These are phyloP conservation scores for Ageneiosus marmoratus DNA, from an alignment of 2,113 vertebrate species.

Conservation along the genomic window DNA sequence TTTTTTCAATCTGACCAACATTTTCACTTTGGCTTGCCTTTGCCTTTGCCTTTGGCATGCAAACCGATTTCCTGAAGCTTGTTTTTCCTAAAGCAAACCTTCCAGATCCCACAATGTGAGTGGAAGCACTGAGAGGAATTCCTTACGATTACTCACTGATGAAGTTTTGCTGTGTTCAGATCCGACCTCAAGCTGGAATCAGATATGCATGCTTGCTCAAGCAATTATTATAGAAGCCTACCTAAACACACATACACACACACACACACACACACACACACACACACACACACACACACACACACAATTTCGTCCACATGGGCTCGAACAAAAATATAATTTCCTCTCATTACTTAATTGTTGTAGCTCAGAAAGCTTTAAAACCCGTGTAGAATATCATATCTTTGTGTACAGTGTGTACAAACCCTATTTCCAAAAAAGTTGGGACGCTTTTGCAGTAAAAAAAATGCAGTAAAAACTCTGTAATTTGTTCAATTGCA, in stretches of 20 bases:
- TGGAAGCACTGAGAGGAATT: conserved; percentile 9
- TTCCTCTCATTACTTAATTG: neutral
- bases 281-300: neutral
- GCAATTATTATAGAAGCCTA: neutral
- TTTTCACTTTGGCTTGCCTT: neutral
- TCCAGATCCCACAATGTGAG: neutral
- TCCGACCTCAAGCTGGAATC: neutral
- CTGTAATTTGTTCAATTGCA: too few relatives aligned
- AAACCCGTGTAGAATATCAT: neutral
- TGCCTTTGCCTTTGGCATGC: neutral
- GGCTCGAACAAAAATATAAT: neutral
- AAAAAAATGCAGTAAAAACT: neutral
- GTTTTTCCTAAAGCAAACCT: neutral
- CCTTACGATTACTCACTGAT: neutral
- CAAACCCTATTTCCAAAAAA: too few relatives aligned
- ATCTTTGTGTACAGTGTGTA: too few relatives aligned
- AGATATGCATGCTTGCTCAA: neutral
- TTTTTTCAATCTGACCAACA: neutral
- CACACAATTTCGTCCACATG: neutral
- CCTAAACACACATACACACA: neutral
- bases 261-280: conserved; percentile 14
- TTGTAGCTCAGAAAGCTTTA: too few relatives aligned
- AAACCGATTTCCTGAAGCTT: neutral
- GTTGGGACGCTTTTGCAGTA: too few relatives aligned
- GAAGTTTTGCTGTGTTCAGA: neutral